Conservation (phyloP, 2,888 invertebrate genomes). For the Calliopum simillimum region DNA sequence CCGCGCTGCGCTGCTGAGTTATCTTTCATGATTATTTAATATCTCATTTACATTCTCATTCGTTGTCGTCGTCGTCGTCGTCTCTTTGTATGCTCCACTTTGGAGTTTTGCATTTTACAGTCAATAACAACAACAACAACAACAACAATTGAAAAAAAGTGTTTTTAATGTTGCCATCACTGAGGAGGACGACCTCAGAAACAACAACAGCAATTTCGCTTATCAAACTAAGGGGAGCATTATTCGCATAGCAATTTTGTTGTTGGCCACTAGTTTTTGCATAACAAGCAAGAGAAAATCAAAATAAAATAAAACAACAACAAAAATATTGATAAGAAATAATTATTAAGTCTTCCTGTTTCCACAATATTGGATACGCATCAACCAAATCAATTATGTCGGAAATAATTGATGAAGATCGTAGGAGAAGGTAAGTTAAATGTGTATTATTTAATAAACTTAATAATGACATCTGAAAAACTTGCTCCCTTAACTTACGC, state of each 20-base stretch:
- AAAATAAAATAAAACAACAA: constrained; percentile 14
- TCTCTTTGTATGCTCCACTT: constrained; percentile 1
- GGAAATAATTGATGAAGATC: constrained; percentile 47
- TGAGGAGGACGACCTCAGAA: constrained; percentile 29
- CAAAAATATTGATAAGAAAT: constrained; percentile 24
- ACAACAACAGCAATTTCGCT: constrained; percentile 13
- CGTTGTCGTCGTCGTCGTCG: neutral
- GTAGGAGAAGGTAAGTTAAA: constrained; percentile 48
- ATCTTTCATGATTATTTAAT: constrained; percentile 24
- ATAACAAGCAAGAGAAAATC: constrained; percentile 23
- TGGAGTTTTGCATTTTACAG: neutral
- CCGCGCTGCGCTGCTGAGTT: constrained; percentile 13
- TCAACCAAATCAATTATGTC: constrained; percentile 41
- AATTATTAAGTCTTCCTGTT: constrained; percentile 17
- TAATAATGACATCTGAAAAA: neutral
- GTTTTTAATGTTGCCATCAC: constrained; percentile 32
- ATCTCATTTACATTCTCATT: constrained; percentile 20
- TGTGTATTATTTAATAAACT: neutral
- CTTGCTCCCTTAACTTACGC: neutral
- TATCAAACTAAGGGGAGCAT: constrained; percentile 27
- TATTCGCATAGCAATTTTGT: constrained; percentile 18
- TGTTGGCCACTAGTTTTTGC: constrained; percentile 24
- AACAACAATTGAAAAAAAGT: constrained; percentile 1
- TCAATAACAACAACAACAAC: constrained; percentile 15
- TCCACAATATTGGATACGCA: too few species aligned